Conservation (phyloP, 2,888 invertebrate species). For the Toxonevra muliebris region DNA sequence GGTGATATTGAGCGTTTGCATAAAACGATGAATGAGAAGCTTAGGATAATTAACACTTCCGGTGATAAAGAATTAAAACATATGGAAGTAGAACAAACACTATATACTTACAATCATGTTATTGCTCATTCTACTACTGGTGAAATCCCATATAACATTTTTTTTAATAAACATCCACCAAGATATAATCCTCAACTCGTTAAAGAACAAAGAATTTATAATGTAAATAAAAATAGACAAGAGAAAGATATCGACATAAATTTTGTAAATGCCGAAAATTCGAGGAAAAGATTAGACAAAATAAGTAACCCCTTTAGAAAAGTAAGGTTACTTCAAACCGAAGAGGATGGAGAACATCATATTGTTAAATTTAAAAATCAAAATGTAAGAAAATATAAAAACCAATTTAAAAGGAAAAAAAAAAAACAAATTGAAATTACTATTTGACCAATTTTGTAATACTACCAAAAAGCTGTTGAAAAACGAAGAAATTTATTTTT, state of each 20-base stretch:
- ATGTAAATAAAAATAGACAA: constrained; percentile 17
- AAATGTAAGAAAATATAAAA: too few species aligned
- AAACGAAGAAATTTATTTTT: too few species aligned
- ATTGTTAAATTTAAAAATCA: too few species aligned
- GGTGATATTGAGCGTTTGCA: constrained; percentile 33
- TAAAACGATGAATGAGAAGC: constrained; percentile 33
- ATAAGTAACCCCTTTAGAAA: constrained; percentile 17
- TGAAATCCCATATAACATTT: constrained; percentile 25
- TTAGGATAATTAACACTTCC: too few species aligned
- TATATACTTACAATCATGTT: constrained; percentile 22
- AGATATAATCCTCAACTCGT: constrained; percentile 12
- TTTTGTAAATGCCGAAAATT: constrained; percentile 25
- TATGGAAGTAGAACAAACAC: constrained; percentile 14
- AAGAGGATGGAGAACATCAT: constrained; percentile 2
- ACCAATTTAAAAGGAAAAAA: too few species aligned
- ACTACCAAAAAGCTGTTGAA: too few species aligned
- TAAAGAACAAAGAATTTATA: constrained; percentile 23
- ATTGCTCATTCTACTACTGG: constrained; percentile 26
- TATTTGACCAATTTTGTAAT: too few species aligned
- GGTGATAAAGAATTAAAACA: constrained; percentile 19
- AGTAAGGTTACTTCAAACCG: constrained; percentile 14
- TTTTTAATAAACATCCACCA: constrained; percentile 19
- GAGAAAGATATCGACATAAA: constrained; percentile 20
- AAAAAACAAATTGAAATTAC: too few species aligned
- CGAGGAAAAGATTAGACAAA: constrained; percentile 22